phyloP scores from a whole-genome alignment of 2,888 invertebrate genomes.

The Pardosa pseudoannulata region DNA sequence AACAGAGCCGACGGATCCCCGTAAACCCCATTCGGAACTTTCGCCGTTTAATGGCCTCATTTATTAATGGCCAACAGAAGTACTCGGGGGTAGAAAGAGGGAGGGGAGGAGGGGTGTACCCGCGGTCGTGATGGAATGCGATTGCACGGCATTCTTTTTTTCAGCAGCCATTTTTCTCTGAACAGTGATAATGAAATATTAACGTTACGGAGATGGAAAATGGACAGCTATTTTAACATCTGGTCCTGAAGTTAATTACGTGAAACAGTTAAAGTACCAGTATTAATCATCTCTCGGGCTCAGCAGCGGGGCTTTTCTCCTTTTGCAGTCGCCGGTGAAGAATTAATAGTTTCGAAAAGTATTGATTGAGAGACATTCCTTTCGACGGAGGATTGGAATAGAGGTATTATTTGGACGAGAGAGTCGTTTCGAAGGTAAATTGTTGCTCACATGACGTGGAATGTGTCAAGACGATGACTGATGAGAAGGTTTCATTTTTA shows the following conservation, averaged over 20 bases:
- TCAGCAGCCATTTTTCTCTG: background rate
- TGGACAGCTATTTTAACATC: background rate
- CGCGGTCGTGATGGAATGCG: conserved; percentile 37
- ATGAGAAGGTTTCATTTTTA: too few species aligned
- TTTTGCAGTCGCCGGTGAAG: too few species aligned
- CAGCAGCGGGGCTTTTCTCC: too few species aligned
- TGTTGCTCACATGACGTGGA: too few species aligned
- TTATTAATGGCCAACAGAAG: conserved; percentile 16
- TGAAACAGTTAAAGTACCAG: background rate
- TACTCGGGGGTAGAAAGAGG: background rate
- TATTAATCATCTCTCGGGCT: too few species aligned
- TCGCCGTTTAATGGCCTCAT: conserved; percentile 32
- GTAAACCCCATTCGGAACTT: conserved; percentile 38
- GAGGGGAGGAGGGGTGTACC: too few species aligned
- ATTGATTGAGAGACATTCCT: too few species aligned
- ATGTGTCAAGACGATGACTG: too few species aligned
- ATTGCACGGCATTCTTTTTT: background rate
- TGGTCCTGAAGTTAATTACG: background rate
- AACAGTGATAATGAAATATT: background rate
- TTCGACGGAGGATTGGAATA: too few species aligned
- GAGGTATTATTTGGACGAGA: too few species aligned
- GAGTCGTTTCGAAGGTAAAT: too few species aligned
- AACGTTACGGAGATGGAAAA: background rate
- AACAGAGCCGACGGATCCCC: conserved; percentile 29
- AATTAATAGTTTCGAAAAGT: too few species aligned